Conservation (phyloP, 2,797 vertebrate genomes). For the Etheostoma nigrum region DNA sequence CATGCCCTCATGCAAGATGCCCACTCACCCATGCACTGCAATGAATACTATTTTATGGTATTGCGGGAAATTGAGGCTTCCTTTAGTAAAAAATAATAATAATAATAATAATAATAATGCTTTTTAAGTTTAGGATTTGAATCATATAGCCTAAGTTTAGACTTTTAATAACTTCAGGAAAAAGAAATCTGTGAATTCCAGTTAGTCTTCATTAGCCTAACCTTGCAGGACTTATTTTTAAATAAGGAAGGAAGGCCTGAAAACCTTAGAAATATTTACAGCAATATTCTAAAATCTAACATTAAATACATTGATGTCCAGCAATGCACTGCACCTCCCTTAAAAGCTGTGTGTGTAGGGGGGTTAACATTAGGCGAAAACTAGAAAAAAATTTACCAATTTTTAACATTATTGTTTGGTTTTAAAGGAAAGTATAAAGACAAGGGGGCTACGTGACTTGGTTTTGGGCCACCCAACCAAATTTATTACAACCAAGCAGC, state of each 20-base stretch:
- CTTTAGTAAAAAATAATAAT: not conserved
- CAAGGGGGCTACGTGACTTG: not conserved
- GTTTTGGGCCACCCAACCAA: slow-evolving; percentile 38
- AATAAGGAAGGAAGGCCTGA: not conserved
- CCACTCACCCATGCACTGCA: slow-evolving; percentile 71
- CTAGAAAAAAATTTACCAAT: fast-evolving
- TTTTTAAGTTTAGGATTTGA: not conserved
- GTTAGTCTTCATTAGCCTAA: not conserved
- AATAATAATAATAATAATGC: not conserved
- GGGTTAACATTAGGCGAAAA: not conserved
- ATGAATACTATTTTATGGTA: slow-evolving; percentile 59
- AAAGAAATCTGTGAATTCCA: not conserved
- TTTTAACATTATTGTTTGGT: not conserved
- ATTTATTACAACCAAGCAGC: slow-evolving; percentile 23
- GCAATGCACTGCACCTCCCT: too few relatives aligned
- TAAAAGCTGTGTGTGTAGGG: not conserved
- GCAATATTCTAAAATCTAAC: not conserved
- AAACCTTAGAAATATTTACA: not conserved
- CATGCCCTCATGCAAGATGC: slow-evolving; percentile 76
- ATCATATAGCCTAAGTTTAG: not conserved
- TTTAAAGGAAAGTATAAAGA: not conserved
- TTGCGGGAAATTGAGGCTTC: slow-evolving; percentile 17
- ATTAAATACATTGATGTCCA: not conserved
- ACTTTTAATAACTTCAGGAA: not conserved
- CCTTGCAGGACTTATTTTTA: not conserved